Conservation (phyloP, 2,797 vertebrate species). For the Lithobates sylvaticus region DNA sequence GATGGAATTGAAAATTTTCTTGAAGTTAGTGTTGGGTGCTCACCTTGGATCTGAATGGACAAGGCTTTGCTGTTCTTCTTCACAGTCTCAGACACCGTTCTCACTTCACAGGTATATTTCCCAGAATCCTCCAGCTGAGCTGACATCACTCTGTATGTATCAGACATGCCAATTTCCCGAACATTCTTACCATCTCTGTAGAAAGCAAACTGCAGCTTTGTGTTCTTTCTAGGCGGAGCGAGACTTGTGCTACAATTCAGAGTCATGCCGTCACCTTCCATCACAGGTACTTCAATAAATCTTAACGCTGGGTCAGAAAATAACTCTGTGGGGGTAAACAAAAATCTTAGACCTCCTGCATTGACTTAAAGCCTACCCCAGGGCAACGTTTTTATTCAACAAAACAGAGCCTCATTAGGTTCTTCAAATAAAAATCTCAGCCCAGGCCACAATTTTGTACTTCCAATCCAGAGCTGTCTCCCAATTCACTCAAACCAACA, state of each 20-base stretch:
- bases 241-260: conserved; percentile 16
- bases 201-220: conserved; percentile 9
- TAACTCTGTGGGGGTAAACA: neutral
- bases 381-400: no score
- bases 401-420: no score
- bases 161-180: neutral
- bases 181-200: conserved; percentile 6
- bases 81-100: neutral
- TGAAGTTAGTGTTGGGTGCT: neutral
- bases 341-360: neutral
- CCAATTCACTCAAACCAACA: no score
- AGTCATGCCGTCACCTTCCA: neutral
- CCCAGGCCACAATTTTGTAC: no score
- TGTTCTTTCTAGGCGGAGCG: neutral
- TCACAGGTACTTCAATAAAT: neutral
- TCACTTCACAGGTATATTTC: conserved; percentile 23
- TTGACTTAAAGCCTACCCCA: no score
- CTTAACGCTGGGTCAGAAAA: conserved; percentile 6
- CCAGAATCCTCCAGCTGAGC: conserved; percentile 10
- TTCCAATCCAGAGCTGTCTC: no score
- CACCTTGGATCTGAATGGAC: neutral
- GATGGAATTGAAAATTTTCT: no score
- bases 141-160: neutral
- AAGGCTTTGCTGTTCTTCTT: neutral
- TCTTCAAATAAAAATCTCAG: no score